These are phyloP conservation scores for Gallinago solitaria DNA, from an alignment of 2,797 vertebrate genomes.

Conservation along the genomic window DNA sequence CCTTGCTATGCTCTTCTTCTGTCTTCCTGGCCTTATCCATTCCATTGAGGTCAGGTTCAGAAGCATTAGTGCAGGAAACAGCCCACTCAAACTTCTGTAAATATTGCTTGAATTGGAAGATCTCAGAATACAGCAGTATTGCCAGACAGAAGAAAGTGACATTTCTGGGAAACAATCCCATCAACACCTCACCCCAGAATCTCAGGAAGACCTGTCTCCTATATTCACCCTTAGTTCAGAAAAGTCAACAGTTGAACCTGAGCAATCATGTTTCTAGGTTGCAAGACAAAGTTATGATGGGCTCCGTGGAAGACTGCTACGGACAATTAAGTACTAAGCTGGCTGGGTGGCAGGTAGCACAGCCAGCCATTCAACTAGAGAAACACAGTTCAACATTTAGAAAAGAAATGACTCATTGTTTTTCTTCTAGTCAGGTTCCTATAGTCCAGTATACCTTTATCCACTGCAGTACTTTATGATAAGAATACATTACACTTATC, in stretches of 20 bases:
- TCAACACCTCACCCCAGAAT: background rate
- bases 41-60: background rate
- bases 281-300: background rate
- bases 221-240: background rate
- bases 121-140: background rate
- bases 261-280: background rate
- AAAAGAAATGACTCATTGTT: background rate
- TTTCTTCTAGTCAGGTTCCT: background rate
- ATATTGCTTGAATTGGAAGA: background rate
- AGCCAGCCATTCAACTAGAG: background rate
- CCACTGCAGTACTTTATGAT: conserved; percentile 88
- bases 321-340: background rate
- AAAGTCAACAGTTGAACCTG: background rate
- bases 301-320: background rate
- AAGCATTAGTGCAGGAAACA: background rate
- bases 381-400: background rate
- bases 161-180: background rate
- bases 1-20: background rate
- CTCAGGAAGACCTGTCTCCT: background rate
- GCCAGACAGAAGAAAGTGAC: background rate
- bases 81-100: background rate
- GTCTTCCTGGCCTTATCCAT: background rate
- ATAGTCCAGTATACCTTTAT: conserved; percentile 82
- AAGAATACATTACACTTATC: conserved; percentile 87
- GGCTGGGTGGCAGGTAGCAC: background rate